phyloP scores from a whole-genome alignment of 2,888 invertebrate species.

The Ochropleura leucogaster region DNA sequence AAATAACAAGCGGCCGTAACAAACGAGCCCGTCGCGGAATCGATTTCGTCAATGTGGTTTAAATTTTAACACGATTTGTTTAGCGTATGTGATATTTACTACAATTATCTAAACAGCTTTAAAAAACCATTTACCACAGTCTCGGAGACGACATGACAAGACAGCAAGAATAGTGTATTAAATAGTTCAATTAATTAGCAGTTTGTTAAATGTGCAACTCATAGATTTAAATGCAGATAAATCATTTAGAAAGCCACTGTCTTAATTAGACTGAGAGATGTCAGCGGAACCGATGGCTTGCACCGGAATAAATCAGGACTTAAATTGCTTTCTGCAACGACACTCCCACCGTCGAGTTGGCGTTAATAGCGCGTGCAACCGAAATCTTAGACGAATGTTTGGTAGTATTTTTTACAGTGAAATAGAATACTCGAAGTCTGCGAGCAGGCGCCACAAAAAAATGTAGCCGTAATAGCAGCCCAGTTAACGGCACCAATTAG shows the following conservation, averaged over 20 bases:
- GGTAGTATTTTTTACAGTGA: constrained; percentile 83
- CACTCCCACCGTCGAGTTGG: constrained; percentile 87
- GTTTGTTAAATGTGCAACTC: constrained; percentile 58
- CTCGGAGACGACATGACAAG: not conserved
- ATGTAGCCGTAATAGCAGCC: constrained; percentile 75
- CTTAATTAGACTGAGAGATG: constrained; percentile 87
- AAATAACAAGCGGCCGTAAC: constrained; percentile 83
- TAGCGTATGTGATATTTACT: constrained; percentile 10
- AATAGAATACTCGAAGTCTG: constrained; percentile 78
- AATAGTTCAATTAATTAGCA: constrained; percentile 67
- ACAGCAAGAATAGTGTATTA: constrained; percentile 47
- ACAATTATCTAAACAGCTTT: not conserved
- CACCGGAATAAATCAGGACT: constrained; percentile 86
- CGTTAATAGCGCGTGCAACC: constrained; percentile 90
- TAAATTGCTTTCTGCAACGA: constrained; percentile 88
- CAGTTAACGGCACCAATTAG: constrained; percentile 78
- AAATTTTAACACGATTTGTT: constrained; percentile 40
- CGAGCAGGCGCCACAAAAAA: constrained; percentile 82
- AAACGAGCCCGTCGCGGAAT: constrained; percentile 75
- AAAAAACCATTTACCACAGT: not conserved
- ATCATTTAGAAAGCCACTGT: constrained; percentile 82
- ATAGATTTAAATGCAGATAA: constrained; percentile 77
- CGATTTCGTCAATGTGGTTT: constrained; percentile 66
- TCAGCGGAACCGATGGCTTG: constrained; percentile 82
- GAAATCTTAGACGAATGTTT: constrained; percentile 86